Evolutionary conservation across 2,888 invertebrate genomes (phyloP).

Genomic region (Punctoribates punctum): DNA sequence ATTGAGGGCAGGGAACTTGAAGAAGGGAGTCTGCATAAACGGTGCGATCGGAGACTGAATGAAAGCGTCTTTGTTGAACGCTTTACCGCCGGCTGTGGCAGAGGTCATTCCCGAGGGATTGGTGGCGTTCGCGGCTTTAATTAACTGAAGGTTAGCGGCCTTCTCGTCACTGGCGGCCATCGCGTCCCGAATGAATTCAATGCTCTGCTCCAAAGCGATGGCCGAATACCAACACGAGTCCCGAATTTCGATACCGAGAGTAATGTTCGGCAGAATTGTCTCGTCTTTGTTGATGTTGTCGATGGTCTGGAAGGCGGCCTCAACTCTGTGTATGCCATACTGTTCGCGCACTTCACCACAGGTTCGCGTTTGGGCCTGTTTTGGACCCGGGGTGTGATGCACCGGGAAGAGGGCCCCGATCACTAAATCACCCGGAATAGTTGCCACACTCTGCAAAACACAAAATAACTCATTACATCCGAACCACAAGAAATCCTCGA

Average conservation of each 20-base stretch:
- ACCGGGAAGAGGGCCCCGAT: constrained; percentile 61
- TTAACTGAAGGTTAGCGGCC: not conserved
- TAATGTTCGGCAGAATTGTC: constrained; percentile 60
- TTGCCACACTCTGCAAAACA: constrained; percentile 51
- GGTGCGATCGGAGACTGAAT: constrained; percentile 41
- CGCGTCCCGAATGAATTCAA: constrained; percentile 69
- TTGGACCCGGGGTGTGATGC: constrained; percentile 57
- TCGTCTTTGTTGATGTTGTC: constrained; percentile 63
- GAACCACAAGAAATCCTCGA: no score
- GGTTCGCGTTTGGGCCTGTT: constrained; percentile 54
- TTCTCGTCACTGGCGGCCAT: constrained; percentile 53
- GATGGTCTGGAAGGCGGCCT: constrained; percentile 63
- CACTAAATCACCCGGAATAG: constrained; percentile 60
- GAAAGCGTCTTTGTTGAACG: not conserved
- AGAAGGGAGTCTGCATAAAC: constrained; percentile 33
- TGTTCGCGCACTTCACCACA: constrained; percentile 67
- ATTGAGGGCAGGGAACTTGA: constrained; percentile 9
- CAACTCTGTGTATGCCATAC: constrained; percentile 71
- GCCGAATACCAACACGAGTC: constrained; percentile 80
- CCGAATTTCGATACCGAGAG: constrained; percentile 67
- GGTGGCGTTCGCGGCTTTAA: not conserved
- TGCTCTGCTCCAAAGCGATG: constrained; percentile 71
- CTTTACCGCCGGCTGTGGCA: no score
- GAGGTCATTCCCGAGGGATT: not conserved
- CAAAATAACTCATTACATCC: no score